Evolutionary conservation across 1,140 invertebrate species (phyloP), one percentile per base, ranked within the genome.

Genomic region (Drosophila watanabei): DNA sequence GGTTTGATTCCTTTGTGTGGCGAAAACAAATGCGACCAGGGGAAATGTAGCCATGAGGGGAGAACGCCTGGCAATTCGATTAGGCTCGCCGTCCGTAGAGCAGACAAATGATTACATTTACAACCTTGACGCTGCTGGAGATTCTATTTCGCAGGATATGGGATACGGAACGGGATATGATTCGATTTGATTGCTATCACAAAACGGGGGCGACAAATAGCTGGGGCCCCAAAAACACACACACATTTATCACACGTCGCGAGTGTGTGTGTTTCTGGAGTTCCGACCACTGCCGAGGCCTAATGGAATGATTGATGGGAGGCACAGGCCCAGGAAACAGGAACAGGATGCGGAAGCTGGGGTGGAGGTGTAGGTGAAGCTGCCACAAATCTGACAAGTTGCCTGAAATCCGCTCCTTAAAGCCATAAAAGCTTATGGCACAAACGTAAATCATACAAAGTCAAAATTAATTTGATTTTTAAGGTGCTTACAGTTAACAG

Each of bases 151-250:
- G 56, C 35, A 52, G 28, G 30, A 28, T 30, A 35, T 28, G 33
- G 52, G 35, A 33, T 20, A 33, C 52, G 80, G 75, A 83, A 69
- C 45, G 80, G 84, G 85, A 88, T 89, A 88, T 84, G 72, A 89
- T 88, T 84, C 81, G 77, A 88, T 88, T 88, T 81, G 81, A 88
- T 88, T 88, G 72, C 77, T 75, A 89, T 84, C 85, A 88, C 84
- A 88, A 89, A 70, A 65, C n/a, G 71, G 68, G 73, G 73, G 68
- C 81, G 80, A 89, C 85, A 89, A 89, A 89, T 89, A 80, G 59
- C 75, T 58, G 69, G 33, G 32, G 65, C 45, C 63, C 75, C 57
- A 45, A 60, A 14, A 52, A 30, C 60, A 43, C 63, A 54, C 63
- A 54, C 49, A 54, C 70, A 75, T 62, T 60, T 39, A 45, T 61